Evolutionary conservation across 1,140 invertebrate genomes (phyloP).

Genomic region (Trachymyrmex septentrionalis): DNA sequence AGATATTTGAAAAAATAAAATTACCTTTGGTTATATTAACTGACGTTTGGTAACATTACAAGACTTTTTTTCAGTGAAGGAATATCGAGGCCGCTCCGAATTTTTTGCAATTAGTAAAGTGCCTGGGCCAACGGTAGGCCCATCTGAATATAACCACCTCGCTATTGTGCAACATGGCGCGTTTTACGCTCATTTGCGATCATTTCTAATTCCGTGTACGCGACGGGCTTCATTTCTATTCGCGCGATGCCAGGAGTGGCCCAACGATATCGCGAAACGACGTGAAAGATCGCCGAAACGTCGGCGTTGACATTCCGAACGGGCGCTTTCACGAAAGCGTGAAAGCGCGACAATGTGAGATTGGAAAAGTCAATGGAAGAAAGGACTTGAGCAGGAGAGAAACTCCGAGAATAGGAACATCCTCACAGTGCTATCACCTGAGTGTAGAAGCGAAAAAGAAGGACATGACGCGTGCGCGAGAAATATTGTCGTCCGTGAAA

Average conservation of each 20-base stretch:
- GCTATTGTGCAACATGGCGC: conserved; percentile 17
- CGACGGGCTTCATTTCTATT: conserved; percentile 22
- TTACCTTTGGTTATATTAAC: too few relatives aligned
- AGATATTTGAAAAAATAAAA: too few relatives aligned
- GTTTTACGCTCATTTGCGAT: conserved; percentile 62
- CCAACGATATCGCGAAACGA: conserved; percentile 38
- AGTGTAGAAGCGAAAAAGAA: neutral
- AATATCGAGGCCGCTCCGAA: conserved; percentile 56
- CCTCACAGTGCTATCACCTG: neutral
- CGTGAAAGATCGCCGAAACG: conserved; percentile 30
- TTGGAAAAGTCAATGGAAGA: conserved; percentile 48
- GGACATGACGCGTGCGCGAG: neutral
- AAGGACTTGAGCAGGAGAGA: neutral
- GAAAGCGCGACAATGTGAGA: conserved; percentile 34
- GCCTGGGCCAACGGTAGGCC: conserved; percentile 66
- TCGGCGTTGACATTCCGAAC: neutral
- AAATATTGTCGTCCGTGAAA: neutral
- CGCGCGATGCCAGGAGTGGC: conserved; percentile 4
- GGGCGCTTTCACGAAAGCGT: neutral
- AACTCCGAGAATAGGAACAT: conserved; percentile 14
- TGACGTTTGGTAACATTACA: too few relatives aligned
- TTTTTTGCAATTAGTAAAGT: conserved; percentile 81
- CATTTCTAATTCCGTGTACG: conserved; percentile 49
- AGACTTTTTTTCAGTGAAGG: neutral
- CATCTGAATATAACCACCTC: conserved; percentile 71